A percentile compares a stretch with the other conserved stretches of the same genome.
Evolutionary conservation across 2,797 vertebrate species (phyloP).

Genomic region (Helarctos malayanus): DNA sequence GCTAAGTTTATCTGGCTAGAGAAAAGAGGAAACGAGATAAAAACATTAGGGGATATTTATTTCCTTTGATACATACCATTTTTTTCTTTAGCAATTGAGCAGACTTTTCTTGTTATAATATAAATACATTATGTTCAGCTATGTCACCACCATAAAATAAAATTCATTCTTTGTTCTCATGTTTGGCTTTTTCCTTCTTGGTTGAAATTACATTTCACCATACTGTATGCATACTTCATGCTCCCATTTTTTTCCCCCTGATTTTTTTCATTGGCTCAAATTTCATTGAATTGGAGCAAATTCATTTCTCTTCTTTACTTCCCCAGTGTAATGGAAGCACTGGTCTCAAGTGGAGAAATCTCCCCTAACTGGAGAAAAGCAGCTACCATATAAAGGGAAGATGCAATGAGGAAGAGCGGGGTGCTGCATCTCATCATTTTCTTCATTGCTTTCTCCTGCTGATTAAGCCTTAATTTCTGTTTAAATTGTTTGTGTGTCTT

Average conservation of each 20-base stretch:
- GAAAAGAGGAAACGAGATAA: background rate
- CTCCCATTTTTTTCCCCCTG: background rate
- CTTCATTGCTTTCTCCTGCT: constrained; percentile 57
- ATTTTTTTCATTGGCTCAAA: background rate
- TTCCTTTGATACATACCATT: background rate
- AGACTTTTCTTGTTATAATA: background rate
- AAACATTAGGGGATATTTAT: background rate
- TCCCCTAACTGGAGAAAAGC: background rate
- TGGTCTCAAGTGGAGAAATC: background rate
- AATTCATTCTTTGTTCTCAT: background rate
- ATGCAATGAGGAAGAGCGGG: background rate
- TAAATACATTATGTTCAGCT: background rate
- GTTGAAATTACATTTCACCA: background rate
- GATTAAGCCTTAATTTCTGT: constrained; percentile 79
- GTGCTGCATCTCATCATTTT: background rate
- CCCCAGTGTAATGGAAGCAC: background rate
- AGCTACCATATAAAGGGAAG: background rate
- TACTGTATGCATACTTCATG: background rate
- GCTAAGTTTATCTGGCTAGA: background rate
- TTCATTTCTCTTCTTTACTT: background rate
- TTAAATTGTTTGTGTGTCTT: constrained; percentile 69
- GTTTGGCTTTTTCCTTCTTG: background rate
- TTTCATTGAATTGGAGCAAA: background rate
- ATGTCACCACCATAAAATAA: background rate
- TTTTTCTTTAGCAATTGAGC: background rate